These are phyloP conservation scores for Melangyna quadrimaculata DNA, from an alignment of 2,888 invertebrate genomes.

Conservation along the genomic window DNA sequence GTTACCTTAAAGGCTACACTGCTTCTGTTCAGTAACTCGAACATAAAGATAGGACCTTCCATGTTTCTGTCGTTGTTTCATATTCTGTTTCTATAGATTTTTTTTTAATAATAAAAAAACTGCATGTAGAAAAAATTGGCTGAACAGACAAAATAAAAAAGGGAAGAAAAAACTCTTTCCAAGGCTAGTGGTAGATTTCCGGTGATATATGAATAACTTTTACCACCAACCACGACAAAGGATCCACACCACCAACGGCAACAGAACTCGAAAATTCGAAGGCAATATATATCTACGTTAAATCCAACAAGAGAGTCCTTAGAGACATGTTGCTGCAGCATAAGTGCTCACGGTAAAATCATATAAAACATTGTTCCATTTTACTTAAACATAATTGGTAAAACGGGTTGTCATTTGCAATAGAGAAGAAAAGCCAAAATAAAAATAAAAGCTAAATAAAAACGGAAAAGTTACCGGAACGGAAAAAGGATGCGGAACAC, in stretches of 20 bases:
- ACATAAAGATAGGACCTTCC: slow-evolving; percentile 11
- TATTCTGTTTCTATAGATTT: slow-evolving; percentile 20
- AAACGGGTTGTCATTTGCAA: slow-evolving; percentile 69
- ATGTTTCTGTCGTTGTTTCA: slow-evolving; percentile 13
- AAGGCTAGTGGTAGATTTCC: slow-evolving; percentile 22
- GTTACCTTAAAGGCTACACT: slow-evolving; percentile 49
- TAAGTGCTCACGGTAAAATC: slow-evolving; percentile 69
- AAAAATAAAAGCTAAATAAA: slow-evolving; percentile 9
- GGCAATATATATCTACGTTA: slow-evolving; percentile 45
- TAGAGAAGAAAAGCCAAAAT: not conserved
- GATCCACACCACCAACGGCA: slow-evolving; percentile 31
- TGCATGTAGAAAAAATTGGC: slow-evolving; percentile 47
- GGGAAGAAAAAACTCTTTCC: not conserved
- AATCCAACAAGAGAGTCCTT: slow-evolving; percentile 64
- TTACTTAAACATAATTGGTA: slow-evolving; percentile 73
- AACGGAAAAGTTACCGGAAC: slow-evolving; percentile 18
- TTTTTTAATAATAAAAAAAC: slow-evolving; percentile 41
- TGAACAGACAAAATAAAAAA: slow-evolving; percentile 20
- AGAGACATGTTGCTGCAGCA: slow-evolving; percentile 70
- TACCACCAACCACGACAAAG: slow-evolving; percentile 36
- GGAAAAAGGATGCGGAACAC: slow-evolving; percentile 48
- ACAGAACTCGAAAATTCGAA: slow-evolving; percentile 28
- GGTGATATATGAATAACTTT: slow-evolving; percentile 46
- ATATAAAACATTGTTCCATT: slow-evolving; percentile 72
- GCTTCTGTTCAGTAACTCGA: slow-evolving; percentile 26